Conservation (phyloP, 2,113 vertebrate genomes). For the Chaetorhynchus papuensis region DNA sequence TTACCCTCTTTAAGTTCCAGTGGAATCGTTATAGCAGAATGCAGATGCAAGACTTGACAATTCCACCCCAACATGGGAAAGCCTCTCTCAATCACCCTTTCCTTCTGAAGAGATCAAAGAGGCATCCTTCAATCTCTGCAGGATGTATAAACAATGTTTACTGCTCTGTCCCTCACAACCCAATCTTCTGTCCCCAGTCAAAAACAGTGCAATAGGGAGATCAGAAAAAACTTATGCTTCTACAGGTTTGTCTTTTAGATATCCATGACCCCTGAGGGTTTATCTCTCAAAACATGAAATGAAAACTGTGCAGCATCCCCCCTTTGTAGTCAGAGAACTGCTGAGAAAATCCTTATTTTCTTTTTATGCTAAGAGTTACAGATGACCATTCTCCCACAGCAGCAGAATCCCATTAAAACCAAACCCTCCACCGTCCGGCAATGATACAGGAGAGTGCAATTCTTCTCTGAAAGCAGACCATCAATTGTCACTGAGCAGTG, state of each 20-base stretch:
- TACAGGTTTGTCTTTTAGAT: background rate
- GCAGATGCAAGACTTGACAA: background rate
- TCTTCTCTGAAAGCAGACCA: background rate
- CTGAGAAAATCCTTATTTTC: background rate
- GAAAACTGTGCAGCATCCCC: background rate
- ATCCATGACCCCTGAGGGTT: background rate
- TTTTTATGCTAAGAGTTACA: background rate
- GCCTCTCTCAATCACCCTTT: background rate
- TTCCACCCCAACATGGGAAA: background rate
- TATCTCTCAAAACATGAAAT: background rate
- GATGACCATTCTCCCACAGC: background rate
- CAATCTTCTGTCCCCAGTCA: background rate
- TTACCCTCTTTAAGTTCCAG: background rate
- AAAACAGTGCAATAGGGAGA: background rate
- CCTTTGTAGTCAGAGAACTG: background rate
- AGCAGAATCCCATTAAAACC: constrained; percentile 19
- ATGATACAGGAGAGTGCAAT: background rate
- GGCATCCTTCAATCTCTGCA: background rate
- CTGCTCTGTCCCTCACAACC: background rate
- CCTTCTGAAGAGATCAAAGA: background rate
- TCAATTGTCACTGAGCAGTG: background rate
- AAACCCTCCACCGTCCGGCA: background rate
- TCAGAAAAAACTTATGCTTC: background rate
- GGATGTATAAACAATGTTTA: background rate
- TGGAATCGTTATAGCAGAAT: background rate